Conservation (phyloP, 2,113 vertebrate genomes). For the Danio rerio region DNA sequence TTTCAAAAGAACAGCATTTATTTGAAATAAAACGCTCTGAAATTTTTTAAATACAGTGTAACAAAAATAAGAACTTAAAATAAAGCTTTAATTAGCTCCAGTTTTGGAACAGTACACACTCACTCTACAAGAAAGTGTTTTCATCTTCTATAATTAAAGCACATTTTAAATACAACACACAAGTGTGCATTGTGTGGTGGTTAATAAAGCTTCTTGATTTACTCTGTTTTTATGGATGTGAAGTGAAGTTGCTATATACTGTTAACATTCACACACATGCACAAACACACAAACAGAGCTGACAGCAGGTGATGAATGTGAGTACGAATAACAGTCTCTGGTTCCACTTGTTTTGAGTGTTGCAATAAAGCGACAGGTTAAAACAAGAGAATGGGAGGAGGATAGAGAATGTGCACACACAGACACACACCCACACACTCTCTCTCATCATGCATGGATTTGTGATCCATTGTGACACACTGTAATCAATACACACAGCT, state of each 20-base stretch:
- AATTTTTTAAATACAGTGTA: too few relatives aligned
- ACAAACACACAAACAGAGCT: constrained; percentile 9
- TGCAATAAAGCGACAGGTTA: constrained; percentile 52
- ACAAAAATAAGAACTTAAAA: too few relatives aligned
- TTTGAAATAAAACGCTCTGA: too few relatives aligned
- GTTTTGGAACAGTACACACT: too few relatives aligned
- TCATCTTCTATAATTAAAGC: too few relatives aligned
- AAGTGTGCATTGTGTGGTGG: background rate
- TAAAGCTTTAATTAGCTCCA: too few relatives aligned
- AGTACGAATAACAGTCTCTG: constrained; percentile 28
- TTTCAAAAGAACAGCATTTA: too few relatives aligned
- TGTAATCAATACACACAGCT: constrained; percentile 28
- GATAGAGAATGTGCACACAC: too few relatives aligned
- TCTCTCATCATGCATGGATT: background rate
- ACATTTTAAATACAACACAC: too few relatives aligned
- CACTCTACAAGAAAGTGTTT: too few relatives aligned
- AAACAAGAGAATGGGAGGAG: constrained; percentile 40
- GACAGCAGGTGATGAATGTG: constrained; percentile 18
- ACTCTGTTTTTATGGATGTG: background rate
- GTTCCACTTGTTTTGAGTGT: constrained; percentile 48
- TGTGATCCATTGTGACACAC: background rate
- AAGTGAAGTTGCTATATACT: background rate
- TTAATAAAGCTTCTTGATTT: constrained; percentile 8
- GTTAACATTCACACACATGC: background rate
- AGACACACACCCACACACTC: background rate